Evolutionary conservation across 2,888 invertebrate genomes (phyloP), one percentile per base, ranked within the genome.

Genomic region (Ptycholaimellus sp.): DNA sequence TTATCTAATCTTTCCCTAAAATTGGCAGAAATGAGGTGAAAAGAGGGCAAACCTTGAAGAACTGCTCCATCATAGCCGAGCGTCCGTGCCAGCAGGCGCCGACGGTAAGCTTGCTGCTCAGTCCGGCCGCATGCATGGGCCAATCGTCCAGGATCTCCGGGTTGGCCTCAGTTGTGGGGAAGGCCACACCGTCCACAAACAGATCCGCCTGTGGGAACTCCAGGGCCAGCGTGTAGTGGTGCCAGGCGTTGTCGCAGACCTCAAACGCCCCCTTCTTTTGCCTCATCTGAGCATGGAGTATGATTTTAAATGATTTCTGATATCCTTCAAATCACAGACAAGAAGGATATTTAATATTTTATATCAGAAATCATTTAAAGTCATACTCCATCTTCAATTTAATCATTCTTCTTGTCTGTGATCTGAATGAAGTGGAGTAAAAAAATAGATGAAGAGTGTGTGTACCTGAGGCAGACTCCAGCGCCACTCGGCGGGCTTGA

Each of bases 141-240:
- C 90, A 93, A 65, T 96, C 96, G 59, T 96, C 93, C 56, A 96
- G 82, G 33, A 96, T 81, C 62, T 93, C 90, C 0, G 87, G 85
- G 49, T 82, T 85, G 56, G 74, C 73, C 54, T 76, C 69, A 49
- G 69, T 71, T 36, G 64, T 62, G 39, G 67, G 44, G 42, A 51
- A 49, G 22, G 31, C 36, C 39, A 46, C 43, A 32, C 54, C 54
- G 35, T 54, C 54, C 22, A 53, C 44, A 14, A 48, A 38, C 25
- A 52, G 39, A 19, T 46, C 42, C 22, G 52, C 52, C 25, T 23
- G 25, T 83, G 78, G 80, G 68, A 85, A 81, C 47, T 82, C 74
- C 3, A 90, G 76, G 58, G 79, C 81, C 30, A 93, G 68, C 0
- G 85, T 80, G 64, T 83, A 93, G 64, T 90, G 87, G 68, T 96